Conservation (phyloP, 2,113 vertebrate genomes). For the Cyanoliseus patagonus region DNA sequence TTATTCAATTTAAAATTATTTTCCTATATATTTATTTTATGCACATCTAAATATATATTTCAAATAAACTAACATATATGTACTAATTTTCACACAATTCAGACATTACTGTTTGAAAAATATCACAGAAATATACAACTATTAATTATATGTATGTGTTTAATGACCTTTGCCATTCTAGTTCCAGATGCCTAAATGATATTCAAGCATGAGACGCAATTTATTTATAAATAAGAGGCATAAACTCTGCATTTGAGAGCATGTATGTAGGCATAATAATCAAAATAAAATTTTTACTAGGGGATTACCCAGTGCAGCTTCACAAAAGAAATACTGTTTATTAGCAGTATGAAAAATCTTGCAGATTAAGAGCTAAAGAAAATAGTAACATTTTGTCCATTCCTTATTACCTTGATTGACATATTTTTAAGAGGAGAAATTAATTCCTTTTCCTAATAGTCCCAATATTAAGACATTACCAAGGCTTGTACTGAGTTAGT, state of each 20-base stretch:
- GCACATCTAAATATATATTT: neutral
- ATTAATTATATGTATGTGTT: neutral
- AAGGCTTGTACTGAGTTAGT: neutral
- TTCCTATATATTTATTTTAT: neutral
- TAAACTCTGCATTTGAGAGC: neutral
- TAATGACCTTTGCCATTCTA: neutral
- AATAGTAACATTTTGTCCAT: neutral
- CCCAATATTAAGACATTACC: neutral
- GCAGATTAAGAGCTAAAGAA: neutral
- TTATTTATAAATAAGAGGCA: neutral
- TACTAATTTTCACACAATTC: neutral
- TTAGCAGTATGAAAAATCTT: neutral
- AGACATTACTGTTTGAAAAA: neutral
- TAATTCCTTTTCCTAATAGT: neutral
- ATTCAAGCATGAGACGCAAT: neutral
- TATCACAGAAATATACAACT: neutral
- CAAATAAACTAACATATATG: neutral
- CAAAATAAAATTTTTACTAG: neutral
- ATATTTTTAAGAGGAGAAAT: neutral
- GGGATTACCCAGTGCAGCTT: neutral
- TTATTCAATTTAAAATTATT: neutral
- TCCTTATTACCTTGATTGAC: neutral
- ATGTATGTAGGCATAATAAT: neutral
- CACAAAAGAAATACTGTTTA: neutral
- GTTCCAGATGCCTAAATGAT: neutral